phyloP scores from a whole-genome alignment of 2,113 vertebrate species.

The Scatophagus argus region DNA sequence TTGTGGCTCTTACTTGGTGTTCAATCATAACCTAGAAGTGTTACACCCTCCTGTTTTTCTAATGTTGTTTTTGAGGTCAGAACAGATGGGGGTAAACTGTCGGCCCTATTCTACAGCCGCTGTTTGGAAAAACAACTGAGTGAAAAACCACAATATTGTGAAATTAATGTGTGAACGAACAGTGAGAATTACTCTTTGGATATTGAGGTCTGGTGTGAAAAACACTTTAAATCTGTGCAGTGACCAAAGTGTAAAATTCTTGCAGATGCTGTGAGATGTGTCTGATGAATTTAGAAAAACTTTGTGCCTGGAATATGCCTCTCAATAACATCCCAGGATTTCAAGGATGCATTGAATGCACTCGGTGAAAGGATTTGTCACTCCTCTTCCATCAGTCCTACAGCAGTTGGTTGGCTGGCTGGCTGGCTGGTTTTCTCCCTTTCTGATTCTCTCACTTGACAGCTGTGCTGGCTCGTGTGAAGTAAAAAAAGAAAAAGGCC shows the following conservation, averaged over 20 bases:
- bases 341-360: slow-evolving; percentile 9
- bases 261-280: slow-evolving; percentile 4
- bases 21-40: slow-evolving; percentile 46
- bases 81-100: slow-evolving; percentile 32
- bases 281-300: not conserved
- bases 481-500: slow-evolving; percentile 46
- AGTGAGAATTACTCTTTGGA: slow-evolving; percentile 44
- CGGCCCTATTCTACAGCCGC: slow-evolving; percentile 20
- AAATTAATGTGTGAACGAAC: slow-evolving; percentile 51
- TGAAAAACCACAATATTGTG: slow-evolving; percentile 47
- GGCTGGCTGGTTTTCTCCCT: slow-evolving; percentile 10
- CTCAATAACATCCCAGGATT: not conserved
- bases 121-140: slow-evolving; percentile 49
- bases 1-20: slow-evolving; percentile 49
- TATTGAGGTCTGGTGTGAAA: slow-evolving; percentile 18
- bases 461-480: slow-evolving; percentile 71
- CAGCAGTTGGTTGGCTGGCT: not conserved
- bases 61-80: slow-evolving; percentile 61
- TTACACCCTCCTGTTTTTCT: slow-evolving; percentile 63
- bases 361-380: slow-evolving; percentile 17
- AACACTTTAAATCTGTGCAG: slow-evolving; percentile 13
- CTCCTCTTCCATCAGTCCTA: not conserved
- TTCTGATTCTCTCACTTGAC: slow-evolving; percentile 44
- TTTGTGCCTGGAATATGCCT: not conserved
- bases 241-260: slow-evolving; percentile 1